Conservation (phyloP, 1,140 invertebrate species). For the Leptestheria dahalacensis region DNA sequence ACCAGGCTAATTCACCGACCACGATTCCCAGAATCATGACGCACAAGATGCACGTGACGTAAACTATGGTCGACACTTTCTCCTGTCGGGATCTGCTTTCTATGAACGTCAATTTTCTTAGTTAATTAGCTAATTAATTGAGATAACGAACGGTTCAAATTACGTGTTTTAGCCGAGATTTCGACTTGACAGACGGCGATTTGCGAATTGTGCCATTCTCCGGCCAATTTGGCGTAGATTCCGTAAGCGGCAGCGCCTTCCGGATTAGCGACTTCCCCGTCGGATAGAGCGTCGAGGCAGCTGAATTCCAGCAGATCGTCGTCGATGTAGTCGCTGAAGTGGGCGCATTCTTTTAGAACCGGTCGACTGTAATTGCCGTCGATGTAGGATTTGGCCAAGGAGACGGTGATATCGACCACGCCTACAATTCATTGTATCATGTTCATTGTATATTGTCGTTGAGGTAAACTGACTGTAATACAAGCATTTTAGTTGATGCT, state of each 20-base stretch:
- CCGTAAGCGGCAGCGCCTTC: background rate
- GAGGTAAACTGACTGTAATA: too few species aligned
- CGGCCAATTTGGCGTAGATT: background rate
- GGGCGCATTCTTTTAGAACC: background rate
- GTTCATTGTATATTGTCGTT: too few species aligned
- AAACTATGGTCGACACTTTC: background rate
- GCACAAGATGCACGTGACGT: background rate
- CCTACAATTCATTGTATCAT: background rate
- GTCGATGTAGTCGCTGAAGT: background rate
- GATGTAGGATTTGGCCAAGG: background rate
- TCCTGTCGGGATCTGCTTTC: background rate
- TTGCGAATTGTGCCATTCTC: background rate
- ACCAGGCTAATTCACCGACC: background rate
- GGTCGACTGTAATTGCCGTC: background rate
- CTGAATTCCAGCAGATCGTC: background rate
- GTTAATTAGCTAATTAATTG: too few species aligned
- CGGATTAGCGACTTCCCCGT: background rate
- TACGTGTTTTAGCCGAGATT: background rate
- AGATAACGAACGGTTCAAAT: background rate
- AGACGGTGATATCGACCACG: background rate
- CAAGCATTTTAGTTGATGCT: too few species aligned
- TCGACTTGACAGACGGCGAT: background rate
- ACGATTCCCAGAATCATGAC: background rate
- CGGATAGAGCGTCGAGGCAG: background rate
- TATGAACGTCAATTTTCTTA: too few species aligned